phyloP scores from a whole-genome alignment of 2,797 vertebrate genomes.

The Echiichthys vipera region DNA sequence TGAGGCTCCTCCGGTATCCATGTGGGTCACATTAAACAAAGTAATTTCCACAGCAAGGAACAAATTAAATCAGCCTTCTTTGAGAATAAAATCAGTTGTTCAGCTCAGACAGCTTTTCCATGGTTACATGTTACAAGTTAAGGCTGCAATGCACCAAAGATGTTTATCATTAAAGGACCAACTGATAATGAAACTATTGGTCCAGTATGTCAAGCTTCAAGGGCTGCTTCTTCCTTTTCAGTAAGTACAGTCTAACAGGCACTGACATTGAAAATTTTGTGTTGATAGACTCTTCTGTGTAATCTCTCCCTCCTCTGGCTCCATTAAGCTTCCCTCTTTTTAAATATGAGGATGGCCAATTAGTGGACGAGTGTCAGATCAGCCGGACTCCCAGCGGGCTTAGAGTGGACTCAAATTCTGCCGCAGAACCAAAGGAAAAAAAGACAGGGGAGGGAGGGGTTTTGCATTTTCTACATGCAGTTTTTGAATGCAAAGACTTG shows the following conservation, averaged over 20 bases:
- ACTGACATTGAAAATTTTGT: neutral
- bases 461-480: no score
- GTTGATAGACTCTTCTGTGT: constrained; percentile 25
- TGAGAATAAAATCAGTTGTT: no score
- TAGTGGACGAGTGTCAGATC: constrained; percentile 56
- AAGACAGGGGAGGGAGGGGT: neutral
- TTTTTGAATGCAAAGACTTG: no score
- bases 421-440: constrained; percentile 9
- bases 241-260: neutral
- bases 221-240: neutral
- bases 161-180: neutral
- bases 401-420: constrained; percentile 28
- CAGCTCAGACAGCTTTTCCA: no score
- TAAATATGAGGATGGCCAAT: constrained; percentile 49
- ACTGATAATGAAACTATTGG: no score
- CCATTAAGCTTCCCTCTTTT: constrained; percentile 50
- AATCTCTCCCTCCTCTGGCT: constrained; percentile 52
- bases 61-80: neutral
- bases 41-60: neutral
- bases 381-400: constrained; percentile 49
- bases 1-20: neutral
- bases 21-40: neutral
- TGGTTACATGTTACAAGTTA: no score
- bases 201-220: neutral
- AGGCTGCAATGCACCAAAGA: neutral